phyloP scores from a whole-genome alignment of 2,797 vertebrate species.

The Thaleichthys pacificus region DNA sequence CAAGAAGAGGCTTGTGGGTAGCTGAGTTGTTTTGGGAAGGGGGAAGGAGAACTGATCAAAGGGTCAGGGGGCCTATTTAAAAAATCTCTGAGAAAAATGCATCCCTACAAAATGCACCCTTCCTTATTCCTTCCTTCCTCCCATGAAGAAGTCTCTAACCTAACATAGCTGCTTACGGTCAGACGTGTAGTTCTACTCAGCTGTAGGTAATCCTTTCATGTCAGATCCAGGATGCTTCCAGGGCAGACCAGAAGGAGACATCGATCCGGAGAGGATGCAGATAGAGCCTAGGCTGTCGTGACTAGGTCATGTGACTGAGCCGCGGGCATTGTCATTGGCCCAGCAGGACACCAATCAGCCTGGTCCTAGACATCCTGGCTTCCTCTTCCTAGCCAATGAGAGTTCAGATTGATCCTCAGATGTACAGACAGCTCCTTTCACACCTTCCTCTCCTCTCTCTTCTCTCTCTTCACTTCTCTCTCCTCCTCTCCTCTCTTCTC shows the following conservation, averaged over 20 bases:
- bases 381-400: constrained; percentile 31
- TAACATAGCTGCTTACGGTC: not conserved
- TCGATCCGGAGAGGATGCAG: too few relatives aligned
- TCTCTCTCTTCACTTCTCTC: too few relatives aligned
- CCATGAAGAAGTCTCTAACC: not conserved
- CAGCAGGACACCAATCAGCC: constrained; percentile 45
- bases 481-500: not conserved
- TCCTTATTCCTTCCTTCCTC: not conserved
- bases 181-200: not conserved
- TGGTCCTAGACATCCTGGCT: constrained; percentile 32
- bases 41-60: not conserved
- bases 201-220: not conserved
- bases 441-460: constrained; percentile 22
- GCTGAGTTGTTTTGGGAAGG: constrained; percentile 20
- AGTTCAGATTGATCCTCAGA: constrained; percentile 57
- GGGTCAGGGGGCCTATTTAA: too few relatives aligned
- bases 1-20: constrained; percentile 36
- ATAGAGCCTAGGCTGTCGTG: not conserved
- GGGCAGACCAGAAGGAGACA: not conserved
- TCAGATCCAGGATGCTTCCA: not conserved
- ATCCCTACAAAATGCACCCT: too few relatives aligned
- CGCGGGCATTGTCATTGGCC: constrained; percentile 28
- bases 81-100: too few relatives aligned
- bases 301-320: constrained; percentile 33
- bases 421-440: constrained; percentile 56